These are phyloP conservation scores for Dione vanillae DNA, from an alignment of 2,888 invertebrate genomes.

Conservation along the genomic window DNA sequence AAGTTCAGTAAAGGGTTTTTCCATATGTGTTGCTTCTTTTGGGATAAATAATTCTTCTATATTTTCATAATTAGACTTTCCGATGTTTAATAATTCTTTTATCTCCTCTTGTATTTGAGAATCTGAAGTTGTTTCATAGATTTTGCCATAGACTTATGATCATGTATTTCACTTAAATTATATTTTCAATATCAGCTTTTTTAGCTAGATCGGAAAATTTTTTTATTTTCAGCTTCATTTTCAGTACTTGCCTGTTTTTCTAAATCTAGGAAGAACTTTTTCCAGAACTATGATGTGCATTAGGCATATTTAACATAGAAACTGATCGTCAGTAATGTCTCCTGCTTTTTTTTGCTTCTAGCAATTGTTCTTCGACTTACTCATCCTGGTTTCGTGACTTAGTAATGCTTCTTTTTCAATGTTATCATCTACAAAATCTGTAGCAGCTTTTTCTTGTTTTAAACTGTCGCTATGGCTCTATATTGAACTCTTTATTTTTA, in stretches of 20 bases:
- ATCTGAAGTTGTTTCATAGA: conserved; percentile 20
- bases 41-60: conserved; percentile 7
- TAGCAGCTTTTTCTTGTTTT: conserved; percentile 38
- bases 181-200: conserved; percentile 8
- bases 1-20: neutral
- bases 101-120: conserved; percentile 13
- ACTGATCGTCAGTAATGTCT: neutral
- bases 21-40: conserved; percentile 14
- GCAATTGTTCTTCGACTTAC: conserved; percentile 3
- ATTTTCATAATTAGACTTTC: conserved; percentile 1
- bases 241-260: neutral
- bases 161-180: conserved; percentile 2
- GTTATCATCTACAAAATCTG: conserved; percentile 12
- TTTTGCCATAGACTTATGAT: conserved; percentile 16
- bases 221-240: conserved; percentile 16
- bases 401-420: conserved; percentile 9
- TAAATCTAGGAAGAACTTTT: conserved; percentile 19
- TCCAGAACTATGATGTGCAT: neutral
- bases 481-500: conserved; percentile 44
- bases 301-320: neutral
- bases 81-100: neutral
- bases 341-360: conserved; percentile 5
- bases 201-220: conserved; percentile 3
- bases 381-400: neutral
- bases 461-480: conserved; percentile 46